Percentiles rank a stretch among this genome's conserved stretches.
Conservation (phyloP, 2,888 invertebrate species). For the Epiblema foenella region DNA sequence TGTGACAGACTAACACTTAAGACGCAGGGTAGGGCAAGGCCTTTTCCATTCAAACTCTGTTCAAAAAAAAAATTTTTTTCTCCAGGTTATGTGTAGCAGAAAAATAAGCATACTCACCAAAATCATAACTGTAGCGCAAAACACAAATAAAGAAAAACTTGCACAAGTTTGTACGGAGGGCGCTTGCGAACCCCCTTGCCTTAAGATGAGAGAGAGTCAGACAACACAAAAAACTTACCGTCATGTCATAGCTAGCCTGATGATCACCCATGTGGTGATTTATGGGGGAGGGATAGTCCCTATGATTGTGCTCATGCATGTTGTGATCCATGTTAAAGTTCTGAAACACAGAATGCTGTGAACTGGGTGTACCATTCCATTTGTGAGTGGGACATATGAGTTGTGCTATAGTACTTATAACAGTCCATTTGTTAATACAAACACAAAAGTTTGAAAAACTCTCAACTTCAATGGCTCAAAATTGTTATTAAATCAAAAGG, state of each 20-base stretch:
- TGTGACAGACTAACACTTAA: background rate
- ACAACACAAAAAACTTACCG: slow-evolving; percentile 37
- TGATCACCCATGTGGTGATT: slow-evolving; percentile 15
- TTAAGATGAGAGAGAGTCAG: background rate
- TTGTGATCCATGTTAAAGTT: slow-evolving; percentile 15
- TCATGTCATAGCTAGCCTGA: slow-evolving; percentile 32
- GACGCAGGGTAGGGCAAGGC: too few species aligned
- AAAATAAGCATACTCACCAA: too few species aligned
- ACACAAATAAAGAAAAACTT: too few species aligned
- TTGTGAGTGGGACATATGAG: background rate
- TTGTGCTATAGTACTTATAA: slow-evolving; percentile 1
- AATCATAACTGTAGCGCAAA: too few species aligned
- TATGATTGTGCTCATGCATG: slow-evolving; percentile 26
- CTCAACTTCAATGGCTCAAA: slow-evolving; percentile 7
- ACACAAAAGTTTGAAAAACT: slow-evolving; percentile 33
- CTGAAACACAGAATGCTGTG: slow-evolving; percentile 6
- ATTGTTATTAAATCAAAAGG: slow-evolving; percentile 33
- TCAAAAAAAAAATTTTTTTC: too few species aligned
- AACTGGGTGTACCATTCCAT: background rate
- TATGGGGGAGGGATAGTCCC: background rate
- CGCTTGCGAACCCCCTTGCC: too few species aligned
- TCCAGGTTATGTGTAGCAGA: too few species aligned
- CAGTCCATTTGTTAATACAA: slow-evolving; percentile 31
- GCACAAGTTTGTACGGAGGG: too few species aligned
- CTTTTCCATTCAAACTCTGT: too few species aligned